These are phyloP conservation scores for Piscicola geometra DNA, from an alignment of 2,888 invertebrate species.

Conservation along the genomic window DNA sequence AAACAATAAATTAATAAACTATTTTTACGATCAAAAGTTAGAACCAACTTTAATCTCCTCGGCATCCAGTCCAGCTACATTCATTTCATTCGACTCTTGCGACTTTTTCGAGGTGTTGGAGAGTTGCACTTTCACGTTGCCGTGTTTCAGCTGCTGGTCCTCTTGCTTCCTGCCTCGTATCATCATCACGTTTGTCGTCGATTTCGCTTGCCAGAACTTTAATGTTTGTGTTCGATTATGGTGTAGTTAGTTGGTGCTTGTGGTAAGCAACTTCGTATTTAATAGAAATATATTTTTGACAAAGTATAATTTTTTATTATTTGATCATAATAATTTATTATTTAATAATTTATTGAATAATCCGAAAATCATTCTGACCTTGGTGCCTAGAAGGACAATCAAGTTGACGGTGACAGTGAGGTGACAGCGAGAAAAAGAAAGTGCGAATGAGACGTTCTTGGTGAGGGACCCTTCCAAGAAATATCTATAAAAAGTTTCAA, in stretches of 20 bases:
- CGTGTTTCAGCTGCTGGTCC: background rate
- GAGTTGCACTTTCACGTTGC: background rate
- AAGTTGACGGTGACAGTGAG: slow-evolving; percentile 79
- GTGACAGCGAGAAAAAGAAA: slow-evolving; percentile 79
- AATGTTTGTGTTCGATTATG: too few relatives aligned
- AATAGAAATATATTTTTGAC: too few relatives aligned
- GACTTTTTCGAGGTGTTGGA: slow-evolving; percentile 8
- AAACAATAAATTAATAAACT: too few relatives aligned
- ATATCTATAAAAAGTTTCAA: too few relatives aligned
- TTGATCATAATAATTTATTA: too few relatives aligned
- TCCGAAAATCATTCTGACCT: too few relatives aligned
- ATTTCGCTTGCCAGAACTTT: slow-evolving; percentile 27
- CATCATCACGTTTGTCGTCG: background rate
- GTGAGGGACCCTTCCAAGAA: slow-evolving; percentile 63
- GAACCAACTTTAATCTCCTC: slow-evolving; percentile 32
- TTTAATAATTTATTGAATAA: too few relatives aligned
- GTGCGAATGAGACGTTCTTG: slow-evolving; percentile 71
- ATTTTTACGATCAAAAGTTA: too few relatives aligned
- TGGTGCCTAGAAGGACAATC: slow-evolving; percentile 78
- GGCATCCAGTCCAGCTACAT: slow-evolving; percentile 15
- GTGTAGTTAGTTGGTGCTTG: too few relatives aligned
- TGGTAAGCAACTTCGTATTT: too few relatives aligned
- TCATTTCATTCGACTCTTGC: slow-evolving; percentile 18
- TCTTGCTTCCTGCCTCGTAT: slow-evolving; percentile 1
- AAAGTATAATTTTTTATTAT: too few relatives aligned